Conservation (phyloP, 92 coral and sea anemone genomes). For the Meandrina meandrites region DNA sequence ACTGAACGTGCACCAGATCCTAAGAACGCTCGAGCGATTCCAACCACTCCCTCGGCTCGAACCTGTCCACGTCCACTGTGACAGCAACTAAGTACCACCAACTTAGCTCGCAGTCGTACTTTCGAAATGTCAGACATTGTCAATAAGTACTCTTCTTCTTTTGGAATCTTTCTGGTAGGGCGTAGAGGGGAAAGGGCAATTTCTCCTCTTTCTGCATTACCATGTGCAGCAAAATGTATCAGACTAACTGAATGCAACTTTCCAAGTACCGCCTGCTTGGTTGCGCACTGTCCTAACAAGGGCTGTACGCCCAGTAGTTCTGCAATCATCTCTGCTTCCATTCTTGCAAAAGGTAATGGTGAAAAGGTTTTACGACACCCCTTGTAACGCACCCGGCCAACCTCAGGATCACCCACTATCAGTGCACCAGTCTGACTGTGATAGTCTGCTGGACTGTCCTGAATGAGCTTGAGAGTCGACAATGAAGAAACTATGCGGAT, state of each 20-base stretch:
- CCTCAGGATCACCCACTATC: not conserved
- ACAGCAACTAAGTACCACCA: not conserved
- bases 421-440: not conserved
- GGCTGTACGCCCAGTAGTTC: not conserved
- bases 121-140: no score
- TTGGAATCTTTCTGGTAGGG: no score
- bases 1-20: no score
- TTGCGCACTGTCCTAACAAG: no score
- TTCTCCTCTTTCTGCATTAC: not conserved
- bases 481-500: slow-evolving; percentile 33
- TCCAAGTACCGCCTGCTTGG: not conserved
- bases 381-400: not conserved
- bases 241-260: not conserved
- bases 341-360: not conserved
- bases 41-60: no score
- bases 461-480: not conserved
- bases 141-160: no score
- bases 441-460: not conserved
- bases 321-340: not conserved
- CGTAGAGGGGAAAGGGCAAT: no score
- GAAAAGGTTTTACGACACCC: no score
- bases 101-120: not conserved
- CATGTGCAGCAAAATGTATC: not conserved
- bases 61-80: no score
- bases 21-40: no score